Conservation (phyloP, 2,888 invertebrate genomes). For the Drosophila colorata region DNA sequence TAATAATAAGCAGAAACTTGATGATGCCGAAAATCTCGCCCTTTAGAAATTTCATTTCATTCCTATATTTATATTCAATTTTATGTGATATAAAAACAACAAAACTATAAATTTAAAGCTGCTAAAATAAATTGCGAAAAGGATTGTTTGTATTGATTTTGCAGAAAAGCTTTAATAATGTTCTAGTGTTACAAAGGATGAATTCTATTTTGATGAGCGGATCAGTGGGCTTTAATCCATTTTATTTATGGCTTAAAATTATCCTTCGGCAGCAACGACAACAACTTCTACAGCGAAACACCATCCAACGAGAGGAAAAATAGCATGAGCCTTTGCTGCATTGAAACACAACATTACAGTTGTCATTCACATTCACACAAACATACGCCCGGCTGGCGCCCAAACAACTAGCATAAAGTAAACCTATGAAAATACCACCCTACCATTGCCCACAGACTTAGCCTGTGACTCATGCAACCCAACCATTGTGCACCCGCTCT, state of each 20-base stretch:
- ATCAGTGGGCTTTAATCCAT: slow-evolving; percentile 82
- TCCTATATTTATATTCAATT: neutral
- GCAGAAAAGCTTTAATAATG: slow-evolving; percentile 65
- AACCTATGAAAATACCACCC: slow-evolving; percentile 49
- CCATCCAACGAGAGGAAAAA: slow-evolving; percentile 47
- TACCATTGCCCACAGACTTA: slow-evolving; percentile 27
- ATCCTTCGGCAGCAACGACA: slow-evolving; percentile 63
- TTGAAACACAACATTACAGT: slow-evolving; percentile 56
- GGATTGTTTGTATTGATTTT: slow-evolving; percentile 53
- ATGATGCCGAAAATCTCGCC: neutral
- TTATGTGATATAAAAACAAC: slow-evolving; percentile 20
- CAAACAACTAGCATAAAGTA: slow-evolving; percentile 49
- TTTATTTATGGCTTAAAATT: slow-evolving; percentile 82
- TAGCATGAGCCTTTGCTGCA: slow-evolving; percentile 54
- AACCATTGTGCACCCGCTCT: slow-evolving; percentile 35
- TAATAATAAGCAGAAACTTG: too few species aligned
- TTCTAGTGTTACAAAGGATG: slow-evolving; percentile 50
- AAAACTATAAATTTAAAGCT: slow-evolving; percentile 41
- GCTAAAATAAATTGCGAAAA: slow-evolving; percentile 32
- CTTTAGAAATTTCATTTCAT: slow-evolving; percentile 1
- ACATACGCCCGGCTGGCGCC: slow-evolving; percentile 13
- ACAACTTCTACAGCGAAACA: slow-evolving; percentile 26
- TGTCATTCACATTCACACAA: slow-evolving; percentile 53
- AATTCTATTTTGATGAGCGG: slow-evolving; percentile 74
- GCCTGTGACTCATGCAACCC: slow-evolving; percentile 49